Evolutionary conservation across 2,797 vertebrate species (phyloP), one percentile per base, ranked within the genome.

Genomic region (Notolabrus celidotus): DNA sequence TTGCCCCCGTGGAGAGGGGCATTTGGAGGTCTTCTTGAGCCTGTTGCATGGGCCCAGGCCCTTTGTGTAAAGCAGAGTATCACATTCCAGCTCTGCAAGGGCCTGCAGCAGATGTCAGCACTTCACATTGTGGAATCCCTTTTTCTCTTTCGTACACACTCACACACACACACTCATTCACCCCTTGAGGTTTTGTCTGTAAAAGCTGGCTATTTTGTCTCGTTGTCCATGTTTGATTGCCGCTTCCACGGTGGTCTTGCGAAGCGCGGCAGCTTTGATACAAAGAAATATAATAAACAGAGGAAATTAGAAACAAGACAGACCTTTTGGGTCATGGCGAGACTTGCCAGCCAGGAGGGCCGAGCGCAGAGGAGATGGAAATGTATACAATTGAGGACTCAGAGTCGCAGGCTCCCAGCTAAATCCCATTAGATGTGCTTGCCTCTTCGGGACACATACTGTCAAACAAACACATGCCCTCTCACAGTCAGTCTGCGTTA

Each of bases 71-170:
- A 89, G 88, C 80, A 90, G 83, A 89, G 92, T 93, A 94, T 95
- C 93, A 90, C 92, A 93, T 95, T 95, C 93, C 93, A 92, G 55
- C 91, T 84, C 88, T 82, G 87, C 80, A 68, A 90, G 89, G 86
- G 85, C 90, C 90, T 90, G 91, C 88, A 93, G 92, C 93, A 94
- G 92, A 94, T 95, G 93, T 95, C 93, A 94, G 88, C 93, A 93
- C 94, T 92, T 91, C 91, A 88, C 89, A 84, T 76, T 85, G 89
- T 85, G 92, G 92, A 94, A 92, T 91, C 87, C 85, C 85, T 87
- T 74, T 88, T 74, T 88, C 71, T 68, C 62, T 75, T 58, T 67
- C 43, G 12, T 74, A 61, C 58, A 67, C 59, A 57, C 79, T 47
- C 68, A 66, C 47, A 27, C 15, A 64, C 71, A 76, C 73, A 74